A percentile compares a stretch with the other conserved stretches of the same genome.
Conservation (phyloP, 2,797 vertebrate genomes). For the Darevskia mixta region DNA sequence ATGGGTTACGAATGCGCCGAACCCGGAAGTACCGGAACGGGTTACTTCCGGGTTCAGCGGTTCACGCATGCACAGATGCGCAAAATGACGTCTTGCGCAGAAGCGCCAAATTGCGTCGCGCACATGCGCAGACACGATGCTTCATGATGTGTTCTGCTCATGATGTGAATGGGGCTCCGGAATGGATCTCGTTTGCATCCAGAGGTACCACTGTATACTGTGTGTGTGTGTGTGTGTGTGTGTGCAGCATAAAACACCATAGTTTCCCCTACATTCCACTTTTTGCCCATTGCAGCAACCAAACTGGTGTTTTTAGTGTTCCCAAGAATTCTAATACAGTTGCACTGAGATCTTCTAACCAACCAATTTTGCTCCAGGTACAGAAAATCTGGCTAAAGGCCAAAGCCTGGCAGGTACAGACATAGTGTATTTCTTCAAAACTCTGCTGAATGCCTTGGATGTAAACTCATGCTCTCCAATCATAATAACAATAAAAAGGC, state of each 20-base stretch:
- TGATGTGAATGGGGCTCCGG: too few species aligned
- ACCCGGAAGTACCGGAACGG: too few species aligned
- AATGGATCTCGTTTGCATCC: too few species aligned
- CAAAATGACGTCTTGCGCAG: too few species aligned
- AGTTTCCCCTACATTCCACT: not conserved
- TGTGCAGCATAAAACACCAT: not conserved
- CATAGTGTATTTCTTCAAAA: constrained; percentile 50
- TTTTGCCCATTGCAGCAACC: not conserved
- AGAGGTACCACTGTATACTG: too few species aligned
- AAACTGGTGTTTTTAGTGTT: constrained; percentile 6
- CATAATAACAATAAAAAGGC: constrained; percentile 34
- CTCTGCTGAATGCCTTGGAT: constrained; percentile 31
- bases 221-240: too few species aligned
- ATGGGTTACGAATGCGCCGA: too few species aligned
- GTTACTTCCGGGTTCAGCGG: too few species aligned
- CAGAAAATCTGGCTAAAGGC: constrained; percentile 44
- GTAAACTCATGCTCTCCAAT: constrained; percentile 44
- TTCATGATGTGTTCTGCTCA: too few species aligned
- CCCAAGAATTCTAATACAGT: constrained; percentile 18
- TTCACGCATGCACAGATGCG: too few species aligned
- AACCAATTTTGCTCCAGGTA: constrained; percentile 41
- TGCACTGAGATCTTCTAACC: not conserved
- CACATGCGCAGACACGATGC: too few species aligned
- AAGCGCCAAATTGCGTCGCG: too few species aligned
- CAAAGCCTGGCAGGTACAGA: constrained; percentile 33